phyloP scores from a whole-genome alignment of 1,140 invertebrate genomes.

The Thaumetopoea pityocampa region DNA sequence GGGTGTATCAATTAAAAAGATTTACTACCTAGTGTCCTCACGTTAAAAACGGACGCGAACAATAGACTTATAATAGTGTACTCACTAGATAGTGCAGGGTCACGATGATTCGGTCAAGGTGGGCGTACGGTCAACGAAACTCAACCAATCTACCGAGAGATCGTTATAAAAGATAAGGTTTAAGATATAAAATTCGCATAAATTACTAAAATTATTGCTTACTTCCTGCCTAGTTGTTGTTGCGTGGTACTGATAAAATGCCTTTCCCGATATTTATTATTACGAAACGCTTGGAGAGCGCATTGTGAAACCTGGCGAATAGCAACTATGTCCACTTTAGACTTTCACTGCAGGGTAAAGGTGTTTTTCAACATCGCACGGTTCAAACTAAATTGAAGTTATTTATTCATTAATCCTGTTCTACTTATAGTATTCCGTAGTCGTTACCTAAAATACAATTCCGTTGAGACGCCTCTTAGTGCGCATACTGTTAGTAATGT shows the following conservation, averaged over 20 bases:
- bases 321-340: constrained; percentile 25
- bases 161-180: constrained; percentile 13
- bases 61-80: constrained; percentile 27
- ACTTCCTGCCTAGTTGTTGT: constrained; percentile 6
- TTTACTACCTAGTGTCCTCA: constrained; percentile 48
- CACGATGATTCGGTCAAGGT: constrained; percentile 30
- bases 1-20: constrained; percentile 38
- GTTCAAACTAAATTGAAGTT: no score
- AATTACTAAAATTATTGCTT: not conserved
- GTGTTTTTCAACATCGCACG: constrained; percentile 8
- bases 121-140: constrained; percentile 14
- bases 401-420: no score
- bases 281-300: constrained; percentile 28
- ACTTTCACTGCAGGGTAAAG: constrained; percentile 31
- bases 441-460: no score
- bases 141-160: constrained; percentile 7
- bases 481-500: no score
- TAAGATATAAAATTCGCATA: constrained; percentile 1
- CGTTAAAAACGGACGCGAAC: constrained; percentile 35
- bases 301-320: constrained; percentile 29
- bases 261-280: constrained; percentile 35
- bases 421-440: no score
- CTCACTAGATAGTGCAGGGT: constrained; percentile 32
- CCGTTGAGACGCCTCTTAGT: no score
- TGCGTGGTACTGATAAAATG: constrained; percentile 27